phyloP scores from a whole-genome alignment of 2,113 vertebrate genomes.

The Acrocephalus kingi region DNA sequence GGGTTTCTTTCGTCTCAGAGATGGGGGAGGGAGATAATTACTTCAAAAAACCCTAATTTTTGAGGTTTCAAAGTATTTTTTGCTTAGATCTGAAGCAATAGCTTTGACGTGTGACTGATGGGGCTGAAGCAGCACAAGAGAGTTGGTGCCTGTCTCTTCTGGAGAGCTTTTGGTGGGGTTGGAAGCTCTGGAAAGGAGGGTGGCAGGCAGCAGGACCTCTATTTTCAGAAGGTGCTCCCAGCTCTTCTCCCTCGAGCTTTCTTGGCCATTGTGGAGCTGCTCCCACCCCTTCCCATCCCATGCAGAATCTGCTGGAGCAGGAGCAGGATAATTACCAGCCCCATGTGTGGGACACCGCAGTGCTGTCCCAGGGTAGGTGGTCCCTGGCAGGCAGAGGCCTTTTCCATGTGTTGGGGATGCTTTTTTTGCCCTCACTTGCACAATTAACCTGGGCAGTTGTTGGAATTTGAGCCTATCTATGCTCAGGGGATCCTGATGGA shows the following conservation, averaged over 20 bases:
- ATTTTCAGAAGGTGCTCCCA: background rate
- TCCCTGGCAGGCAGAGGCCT: background rate
- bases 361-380: background rate
- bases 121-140: background rate
- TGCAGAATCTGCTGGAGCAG: background rate
- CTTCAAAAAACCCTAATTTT: conserved; percentile 42
- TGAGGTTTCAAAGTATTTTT: conserved; percentile 35
- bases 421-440: background rate
- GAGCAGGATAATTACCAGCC: background rate
- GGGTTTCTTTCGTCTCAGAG: background rate
- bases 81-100: conserved; percentile 5
- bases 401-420: background rate
- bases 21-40: conserved; percentile 17
- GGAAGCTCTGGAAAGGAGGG: background rate
- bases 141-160: background rate
- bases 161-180: background rate
- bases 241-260: background rate
- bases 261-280: background rate
- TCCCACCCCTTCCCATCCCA: background rate
- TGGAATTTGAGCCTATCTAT: background rate
- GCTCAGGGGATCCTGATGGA: background rate
- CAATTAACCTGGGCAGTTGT: background rate
- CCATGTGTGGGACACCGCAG: background rate
- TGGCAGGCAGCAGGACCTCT: background rate
- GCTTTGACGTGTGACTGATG: background rate